Conservation (phyloP, 1,140 invertebrate genomes). For the Lanistes nyassanus region DNA sequence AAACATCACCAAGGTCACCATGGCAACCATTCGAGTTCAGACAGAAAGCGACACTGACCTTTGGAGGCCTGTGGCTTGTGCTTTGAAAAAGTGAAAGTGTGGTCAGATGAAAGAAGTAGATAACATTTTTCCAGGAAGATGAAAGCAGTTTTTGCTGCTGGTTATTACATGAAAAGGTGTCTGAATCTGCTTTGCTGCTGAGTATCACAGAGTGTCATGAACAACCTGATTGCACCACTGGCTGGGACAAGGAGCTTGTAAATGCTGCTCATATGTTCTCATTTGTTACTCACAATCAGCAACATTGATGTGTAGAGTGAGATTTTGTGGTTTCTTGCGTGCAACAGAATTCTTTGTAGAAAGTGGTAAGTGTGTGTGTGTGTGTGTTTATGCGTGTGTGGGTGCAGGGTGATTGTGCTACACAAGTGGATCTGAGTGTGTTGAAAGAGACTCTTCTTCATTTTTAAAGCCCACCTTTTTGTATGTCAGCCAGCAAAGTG, state of each 20-base stretch:
- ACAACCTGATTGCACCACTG: too few species aligned
- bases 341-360: background rate
- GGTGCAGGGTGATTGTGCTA: background rate
- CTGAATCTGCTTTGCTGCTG: too few species aligned
- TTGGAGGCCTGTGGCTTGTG: background rate
- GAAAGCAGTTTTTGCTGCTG: background rate
- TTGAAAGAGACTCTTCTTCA: background rate
- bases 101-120: background rate
- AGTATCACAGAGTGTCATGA: too few species aligned
- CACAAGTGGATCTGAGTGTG: background rate
- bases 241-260: too few species aligned
- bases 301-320: background rate
- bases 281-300: background rate
- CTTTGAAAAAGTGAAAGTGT: background rate
- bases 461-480: background rate
- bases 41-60: slow-evolving; percentile 5
- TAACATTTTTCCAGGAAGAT: background rate
- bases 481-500: background rate
- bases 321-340: background rate
- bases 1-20: slow-evolving; percentile 7
- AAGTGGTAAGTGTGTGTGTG: slow-evolving; percentile 6
- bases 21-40: background rate
- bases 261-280: background rate
- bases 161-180: background rate
- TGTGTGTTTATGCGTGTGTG: slow-evolving; percentile 16